Conservation (phyloP, 2,888 invertebrate genomes). For the Chironomus riparius region DNA sequence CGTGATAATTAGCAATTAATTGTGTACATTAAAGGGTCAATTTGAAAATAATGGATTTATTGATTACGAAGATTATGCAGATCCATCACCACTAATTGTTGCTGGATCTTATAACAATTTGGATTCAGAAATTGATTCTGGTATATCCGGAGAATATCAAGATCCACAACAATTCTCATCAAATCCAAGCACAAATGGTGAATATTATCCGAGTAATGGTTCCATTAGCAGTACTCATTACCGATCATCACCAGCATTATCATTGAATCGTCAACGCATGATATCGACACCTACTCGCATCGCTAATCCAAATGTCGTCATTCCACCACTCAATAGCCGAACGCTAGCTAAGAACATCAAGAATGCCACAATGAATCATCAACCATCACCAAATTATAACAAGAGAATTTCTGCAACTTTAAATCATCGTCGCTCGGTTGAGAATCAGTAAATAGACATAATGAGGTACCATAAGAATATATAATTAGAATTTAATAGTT, state of each 20-base stretch:
- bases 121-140: constrained; percentile 45
- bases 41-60: constrained; percentile 70
- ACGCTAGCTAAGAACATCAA: constrained; percentile 24
- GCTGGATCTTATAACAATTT: constrained; percentile 53
- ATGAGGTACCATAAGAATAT: neutral
- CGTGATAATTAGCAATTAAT: neutral
- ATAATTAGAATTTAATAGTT: neutral
- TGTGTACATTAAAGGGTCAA: constrained; percentile 33
- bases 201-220: constrained; percentile 25
- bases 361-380: constrained; percentile 21
- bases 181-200: constrained; percentile 34
- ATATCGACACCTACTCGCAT: constrained; percentile 75
- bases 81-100: constrained; percentile 59
- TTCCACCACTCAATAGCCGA: constrained; percentile 57
- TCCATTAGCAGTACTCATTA: constrained; percentile 16
- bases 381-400: constrained; percentile 1
- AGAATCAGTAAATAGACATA: neutral
- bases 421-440: constrained; percentile 15
- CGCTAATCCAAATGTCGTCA: constrained; percentile 62
- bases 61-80: constrained; percentile 67
- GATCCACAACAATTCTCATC: constrained; percentile 37
- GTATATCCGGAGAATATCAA: constrained; percentile 37
- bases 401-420: constrained; percentile 17
- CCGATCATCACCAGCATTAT: constrained; percentile 9
- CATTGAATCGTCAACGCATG: constrained; percentile 37